Base-by-base conservation (phyloP, 1,140 invertebrate species). In the Heliconius hermathena region DNA sequence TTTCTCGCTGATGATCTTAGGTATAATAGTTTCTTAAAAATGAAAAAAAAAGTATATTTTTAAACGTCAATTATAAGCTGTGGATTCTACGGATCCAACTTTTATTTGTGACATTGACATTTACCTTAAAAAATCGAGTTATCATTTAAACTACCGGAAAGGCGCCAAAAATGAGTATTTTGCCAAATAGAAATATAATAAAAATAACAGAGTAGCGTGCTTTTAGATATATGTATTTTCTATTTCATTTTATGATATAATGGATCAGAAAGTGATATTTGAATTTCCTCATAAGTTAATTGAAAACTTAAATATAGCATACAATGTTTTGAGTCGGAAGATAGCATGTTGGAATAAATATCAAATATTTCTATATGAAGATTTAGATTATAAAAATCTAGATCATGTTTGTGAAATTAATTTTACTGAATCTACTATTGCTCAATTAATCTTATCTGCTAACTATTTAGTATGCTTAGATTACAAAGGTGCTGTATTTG, bases 271-370 rank as follows among this genome's bases (percentile, higher is more conserved):
- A 77, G 18, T 18, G 60, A 57, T 38, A 29, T 73, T 38, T 22
- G 71, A 72, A 72, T 77, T 81, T 26, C 71, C 74, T 80, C 49
- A 76, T 73, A 77, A 74, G 81, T 16, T 84, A 82, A 66, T 73
- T 75, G 85, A 82, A 57, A 90, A 83, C 36, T 74, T 92, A 71
- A 88, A 88, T 41, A 83, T 92, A 73, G 70, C 74, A 73, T 85
- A 87, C 54, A 87, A 88, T 78, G 38, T 74, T 3, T 79, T 74
- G 13, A 89, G 76, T 71, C 83, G 72, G 9, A 80, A 81, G 66
- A 72, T 86, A 9, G 80, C 87, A 33, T 80, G 91, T 18, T 93
- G 90, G 90, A 93, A 92, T 84, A 91, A 89, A 77, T 90, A 88
- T 78, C 88, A 92, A 87, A 88, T 93, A 82, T 91, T 89, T 76